A percentile compares a stretch with the other conserved stretches of the same genome.
Evolutionary conservation across 2,797 vertebrate species (phyloP).

Genomic region (Coendou prehensilis): DNA sequence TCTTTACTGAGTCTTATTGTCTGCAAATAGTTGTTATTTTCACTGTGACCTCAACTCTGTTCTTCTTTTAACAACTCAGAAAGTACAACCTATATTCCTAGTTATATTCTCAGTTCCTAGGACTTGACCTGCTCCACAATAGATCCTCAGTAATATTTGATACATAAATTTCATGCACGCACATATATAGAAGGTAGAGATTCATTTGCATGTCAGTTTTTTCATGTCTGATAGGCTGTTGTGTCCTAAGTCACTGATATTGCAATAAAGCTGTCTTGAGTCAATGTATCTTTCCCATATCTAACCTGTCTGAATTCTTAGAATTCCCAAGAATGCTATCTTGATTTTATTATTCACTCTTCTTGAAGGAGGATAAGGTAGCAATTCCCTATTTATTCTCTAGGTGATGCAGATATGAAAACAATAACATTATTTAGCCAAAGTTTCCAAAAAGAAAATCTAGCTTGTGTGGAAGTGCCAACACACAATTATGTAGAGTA

Average conservation of each 20-base stretch:
- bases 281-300: neutral
- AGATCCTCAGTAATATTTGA: neutral
- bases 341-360: conserved; percentile 13
- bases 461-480: neutral
- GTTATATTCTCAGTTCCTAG: neutral
- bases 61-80: conserved; percentile 26
- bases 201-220: neutral
- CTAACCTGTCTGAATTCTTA: neutral
- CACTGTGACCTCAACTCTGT: neutral
- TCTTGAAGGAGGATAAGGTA: neutral
- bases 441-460: neutral
- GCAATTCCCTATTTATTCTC: neutral
- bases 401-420: neutral
- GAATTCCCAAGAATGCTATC: neutral
- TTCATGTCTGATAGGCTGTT: neutral
- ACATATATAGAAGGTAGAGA: neutral
- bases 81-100: neutral
- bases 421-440: neutral
- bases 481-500: neutral
- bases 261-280: neutral
- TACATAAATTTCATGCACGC: neutral
- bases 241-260: neutral
- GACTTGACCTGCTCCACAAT: neutral
- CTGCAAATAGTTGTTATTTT: conserved; percentile 42
- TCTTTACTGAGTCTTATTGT: conserved; percentile 53